Evolutionary conservation across 2,797 vertebrate species (phyloP).

Genomic region (Crocidura indochinensis): DNA sequence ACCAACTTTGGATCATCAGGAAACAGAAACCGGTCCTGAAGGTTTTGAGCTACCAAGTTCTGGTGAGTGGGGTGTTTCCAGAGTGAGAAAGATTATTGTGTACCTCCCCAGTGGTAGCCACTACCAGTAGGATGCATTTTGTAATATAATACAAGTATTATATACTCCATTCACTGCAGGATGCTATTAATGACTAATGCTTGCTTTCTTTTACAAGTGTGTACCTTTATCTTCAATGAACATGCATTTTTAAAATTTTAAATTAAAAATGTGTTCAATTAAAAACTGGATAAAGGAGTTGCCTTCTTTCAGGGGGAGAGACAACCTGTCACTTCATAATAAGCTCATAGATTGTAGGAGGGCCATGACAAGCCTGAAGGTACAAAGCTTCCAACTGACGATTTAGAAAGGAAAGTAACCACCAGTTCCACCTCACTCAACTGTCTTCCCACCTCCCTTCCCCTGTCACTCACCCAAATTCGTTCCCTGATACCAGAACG

Average conservation of each 20-base stretch:
- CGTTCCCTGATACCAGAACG: conserved; percentile 14
- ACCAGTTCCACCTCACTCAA: background rate
- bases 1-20: background rate
- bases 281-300: conserved; percentile 34
- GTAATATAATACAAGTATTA: background rate
- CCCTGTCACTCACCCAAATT: conserved; percentile 5
- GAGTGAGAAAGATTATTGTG: background rate
- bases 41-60: background rate
- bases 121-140: background rate
- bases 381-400: conserved; percentile 23
- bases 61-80: background rate
- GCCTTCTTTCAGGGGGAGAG: background rate
- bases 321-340: conserved; percentile 30
- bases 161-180: no score
- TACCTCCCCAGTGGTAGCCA: background rate
- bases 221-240: background rate
- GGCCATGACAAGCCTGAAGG: background rate
- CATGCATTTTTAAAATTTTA: background rate
- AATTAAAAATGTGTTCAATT: background rate
- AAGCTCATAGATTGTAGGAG: conserved; percentile 6
- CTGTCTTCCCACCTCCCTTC: background rate
- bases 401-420: background rate
- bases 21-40: conserved; percentile 10
- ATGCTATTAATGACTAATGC: background rate
- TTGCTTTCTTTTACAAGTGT: background rate